A percentile compares a stretch with the other conserved stretches of the same genome.
phyloP scores from a whole-genome alignment of 2,113 vertebrate genomes.

The Mirounga angustirostris region DNA sequence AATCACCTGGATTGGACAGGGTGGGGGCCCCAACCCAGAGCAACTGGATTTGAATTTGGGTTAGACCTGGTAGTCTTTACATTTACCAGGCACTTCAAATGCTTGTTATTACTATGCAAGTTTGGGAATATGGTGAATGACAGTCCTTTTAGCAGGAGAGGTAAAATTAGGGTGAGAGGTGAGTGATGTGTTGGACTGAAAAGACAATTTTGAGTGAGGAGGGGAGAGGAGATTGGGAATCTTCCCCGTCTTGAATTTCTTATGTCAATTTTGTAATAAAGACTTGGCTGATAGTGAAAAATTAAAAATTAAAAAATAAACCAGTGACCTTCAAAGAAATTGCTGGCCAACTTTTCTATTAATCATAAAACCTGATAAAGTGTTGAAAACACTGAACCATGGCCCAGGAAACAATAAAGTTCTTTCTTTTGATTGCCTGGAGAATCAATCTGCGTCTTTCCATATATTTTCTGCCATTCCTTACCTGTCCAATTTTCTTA shows the following conservation, averaged over 20 bases:
- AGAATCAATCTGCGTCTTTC: background rate
- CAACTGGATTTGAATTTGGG: background rate
- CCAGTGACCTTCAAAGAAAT: conserved; percentile 39
- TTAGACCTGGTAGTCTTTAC: background rate
- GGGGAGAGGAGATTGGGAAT: background rate
- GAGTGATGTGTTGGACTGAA: background rate
- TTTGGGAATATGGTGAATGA: background rate
- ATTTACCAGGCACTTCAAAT: background rate
- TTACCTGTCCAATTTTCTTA: background rate
- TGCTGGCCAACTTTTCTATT: background rate
- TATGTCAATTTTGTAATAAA: background rate
- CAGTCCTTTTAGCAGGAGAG: background rate
- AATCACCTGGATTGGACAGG: background rate
- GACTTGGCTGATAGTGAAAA: background rate
- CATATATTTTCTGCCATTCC: background rate
- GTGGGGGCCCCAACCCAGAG: background rate
- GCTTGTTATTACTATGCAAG: background rate
- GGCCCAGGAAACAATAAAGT: background rate
- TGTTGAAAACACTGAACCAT: conserved; percentile 3
- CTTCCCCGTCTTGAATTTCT: background rate
- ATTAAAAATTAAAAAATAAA: background rate
- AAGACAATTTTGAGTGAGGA: background rate
- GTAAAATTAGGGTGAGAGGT: too few species aligned
- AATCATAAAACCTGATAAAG: background rate
- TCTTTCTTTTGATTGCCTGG: background rate